Evolutionary conservation across 2,113 vertebrate genomes (phyloP).

Genomic region (Lepus europaeus): DNA sequence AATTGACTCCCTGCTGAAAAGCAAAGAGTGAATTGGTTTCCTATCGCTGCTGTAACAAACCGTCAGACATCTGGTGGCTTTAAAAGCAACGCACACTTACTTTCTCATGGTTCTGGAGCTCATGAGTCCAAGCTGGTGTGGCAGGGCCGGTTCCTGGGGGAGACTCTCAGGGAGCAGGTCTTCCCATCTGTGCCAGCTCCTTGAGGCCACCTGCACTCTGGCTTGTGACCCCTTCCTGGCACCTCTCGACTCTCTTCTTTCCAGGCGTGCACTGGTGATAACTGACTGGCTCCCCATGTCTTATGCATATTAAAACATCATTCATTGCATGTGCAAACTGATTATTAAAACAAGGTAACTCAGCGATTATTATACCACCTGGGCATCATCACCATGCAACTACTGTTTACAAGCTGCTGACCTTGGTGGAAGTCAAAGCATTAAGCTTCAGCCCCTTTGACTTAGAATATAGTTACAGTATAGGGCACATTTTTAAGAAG

Average conservation of each 20-base stretch:
- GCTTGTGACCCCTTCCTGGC: background rate
- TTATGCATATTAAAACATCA: fast-evolving
- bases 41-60: background rate
- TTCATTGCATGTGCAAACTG: fast-evolving
- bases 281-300: fast-evolving
- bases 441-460: fast-evolving
- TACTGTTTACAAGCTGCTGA: background rate
- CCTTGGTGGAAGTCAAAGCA: fast-evolving
- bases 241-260: background rate
- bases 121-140: background rate
- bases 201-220: background rate
- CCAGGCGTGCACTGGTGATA: fast-evolving
- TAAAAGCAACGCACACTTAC: background rate
- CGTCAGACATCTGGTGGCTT: background rate
- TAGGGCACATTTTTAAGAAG: background rate
- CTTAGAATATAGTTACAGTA: too few species aligned
- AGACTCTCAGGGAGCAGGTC: background rate
- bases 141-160: background rate
- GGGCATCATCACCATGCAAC: fast-evolving
- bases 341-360: fast-evolving
- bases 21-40: fast-evolving
- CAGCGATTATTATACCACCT: fast-evolving
- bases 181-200: background rate
- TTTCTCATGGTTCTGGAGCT: background rate
- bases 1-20: background rate